These are phyloP conservation scores for Pseudoatta argentina DNA, from an alignment of 1,140 invertebrate genomes.

Conservation along the genomic window DNA sequence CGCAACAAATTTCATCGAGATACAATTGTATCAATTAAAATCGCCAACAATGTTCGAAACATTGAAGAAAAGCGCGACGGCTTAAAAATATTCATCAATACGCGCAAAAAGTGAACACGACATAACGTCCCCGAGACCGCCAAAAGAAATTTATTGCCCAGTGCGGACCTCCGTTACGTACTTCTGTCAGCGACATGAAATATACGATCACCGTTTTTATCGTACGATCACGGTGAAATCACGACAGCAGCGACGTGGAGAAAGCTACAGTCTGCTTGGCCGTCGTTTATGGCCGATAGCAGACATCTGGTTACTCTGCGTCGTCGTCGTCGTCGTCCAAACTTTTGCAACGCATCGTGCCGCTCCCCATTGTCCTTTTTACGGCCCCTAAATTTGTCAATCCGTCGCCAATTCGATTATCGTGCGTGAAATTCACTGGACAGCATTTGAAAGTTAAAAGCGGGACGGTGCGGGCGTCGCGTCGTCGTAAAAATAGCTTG, in stretches of 20 bases:
- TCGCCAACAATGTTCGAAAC: background rate
- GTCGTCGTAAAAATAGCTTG: slow-evolving; percentile 54
- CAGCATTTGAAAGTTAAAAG: slow-evolving; percentile 37
- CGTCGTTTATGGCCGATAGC: slow-evolving; percentile 68
- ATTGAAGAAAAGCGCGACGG: background rate
- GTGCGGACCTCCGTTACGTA: slow-evolving; percentile 37
- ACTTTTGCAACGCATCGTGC: slow-evolving; percentile 60
- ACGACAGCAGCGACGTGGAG: slow-evolving; percentile 63
- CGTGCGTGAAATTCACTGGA: slow-evolving; percentile 24
- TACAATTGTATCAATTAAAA: slow-evolving; percentile 22
- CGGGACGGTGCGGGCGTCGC: background rate
- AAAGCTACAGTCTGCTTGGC: slow-evolving; percentile 70
- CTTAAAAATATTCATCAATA: background rate
- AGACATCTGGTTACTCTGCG: slow-evolving; percentile 67
- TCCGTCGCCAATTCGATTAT: slow-evolving; percentile 36
- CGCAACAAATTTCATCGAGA: background rate
- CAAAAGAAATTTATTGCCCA: slow-evolving; percentile 57
- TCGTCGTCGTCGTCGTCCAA: slow-evolving; percentile 20
- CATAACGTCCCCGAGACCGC: slow-evolving; percentile 11
- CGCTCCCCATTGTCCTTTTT: slow-evolving; percentile 67
- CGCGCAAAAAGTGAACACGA: background rate
- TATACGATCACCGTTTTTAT: slow-evolving; percentile 72
- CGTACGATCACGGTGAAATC: slow-evolving; percentile 74
- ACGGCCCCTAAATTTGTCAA: slow-evolving; percentile 70
- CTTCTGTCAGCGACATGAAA: slow-evolving; percentile 64